phyloP scores from a whole-genome alignment of 2,888 invertebrate species.

The Pedicia rivosa region DNA sequence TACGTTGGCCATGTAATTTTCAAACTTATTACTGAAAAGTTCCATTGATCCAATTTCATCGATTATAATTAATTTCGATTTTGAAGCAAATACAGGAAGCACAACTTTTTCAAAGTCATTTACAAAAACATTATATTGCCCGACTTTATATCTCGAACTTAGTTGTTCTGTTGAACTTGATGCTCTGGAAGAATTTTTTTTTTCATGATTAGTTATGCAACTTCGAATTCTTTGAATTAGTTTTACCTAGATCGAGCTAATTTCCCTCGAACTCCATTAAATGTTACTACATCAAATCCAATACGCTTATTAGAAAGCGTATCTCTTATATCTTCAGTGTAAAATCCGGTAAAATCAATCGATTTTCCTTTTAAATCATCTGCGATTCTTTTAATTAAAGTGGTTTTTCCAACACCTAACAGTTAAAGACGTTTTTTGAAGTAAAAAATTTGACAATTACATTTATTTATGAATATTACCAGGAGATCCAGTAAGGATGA shows the following conservation, averaged over 20 bases:
- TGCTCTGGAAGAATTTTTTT: too few species aligned
- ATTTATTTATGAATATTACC: too few species aligned
- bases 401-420: conserved; percentile 50
- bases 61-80: conserved; percentile 15
- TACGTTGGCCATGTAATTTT: conserved; percentile 14
- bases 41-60: conserved; percentile 31
- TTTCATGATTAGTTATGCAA: too few species aligned
- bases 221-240: conserved; percentile 2
- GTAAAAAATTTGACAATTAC: conserved; percentile 14
- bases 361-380: conserved; percentile 23
- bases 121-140: conserved; percentile 42
- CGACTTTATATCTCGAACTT: conserved; percentile 28
- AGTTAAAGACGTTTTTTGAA: too few species aligned
- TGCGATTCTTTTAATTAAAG: conserved; percentile 36
- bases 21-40: conserved; percentile 21
- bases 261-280: conserved; percentile 29
- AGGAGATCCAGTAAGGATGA: too few species aligned
- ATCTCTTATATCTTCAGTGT: conserved; percentile 43
- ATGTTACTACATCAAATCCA: conserved; percentile 47
- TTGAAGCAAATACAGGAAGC: conserved; percentile 30
- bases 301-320: conserved; percentile 29
- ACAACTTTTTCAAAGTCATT: conserved; percentile 41
- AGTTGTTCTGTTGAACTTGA: neutral
- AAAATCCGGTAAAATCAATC: conserved; percentile 36
- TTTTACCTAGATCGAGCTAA: conserved; percentile 37